Conservation (phyloP, 2,797 vertebrate genomes). For the Myiotriccus ornatus region DNA sequence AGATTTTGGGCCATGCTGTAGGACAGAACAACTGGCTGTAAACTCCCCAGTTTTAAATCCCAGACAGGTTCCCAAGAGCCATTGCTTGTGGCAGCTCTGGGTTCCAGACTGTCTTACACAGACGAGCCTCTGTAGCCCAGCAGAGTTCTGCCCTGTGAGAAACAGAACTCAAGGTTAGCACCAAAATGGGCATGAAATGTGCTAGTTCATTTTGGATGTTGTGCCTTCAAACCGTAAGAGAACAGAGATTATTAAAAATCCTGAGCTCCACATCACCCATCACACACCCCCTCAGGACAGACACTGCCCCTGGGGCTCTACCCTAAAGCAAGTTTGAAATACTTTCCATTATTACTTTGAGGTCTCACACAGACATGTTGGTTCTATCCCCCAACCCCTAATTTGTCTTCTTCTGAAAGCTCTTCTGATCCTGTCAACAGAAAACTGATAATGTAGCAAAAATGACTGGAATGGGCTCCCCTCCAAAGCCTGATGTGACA, state of each 20-base stretch:
- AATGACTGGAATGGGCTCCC: not conserved
- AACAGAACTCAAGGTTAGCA: slow-evolving; percentile 16
- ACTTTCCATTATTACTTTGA: not conserved
- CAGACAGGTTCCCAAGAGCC: not conserved
- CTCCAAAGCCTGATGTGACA: not conserved
- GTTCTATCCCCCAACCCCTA: not conserved
- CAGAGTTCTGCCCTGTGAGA: slow-evolving; percentile 1
- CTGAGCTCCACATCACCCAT: not conserved
- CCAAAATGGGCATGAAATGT: not conserved
- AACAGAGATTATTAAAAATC: not conserved
- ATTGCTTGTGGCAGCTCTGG: not conserved
- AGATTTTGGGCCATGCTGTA: not conserved
- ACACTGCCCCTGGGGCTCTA: not conserved
- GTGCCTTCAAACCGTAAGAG: not conserved
- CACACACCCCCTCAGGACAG: not conserved
- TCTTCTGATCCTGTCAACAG: not conserved
- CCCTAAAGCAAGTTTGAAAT: not conserved
- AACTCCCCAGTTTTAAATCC: not conserved
- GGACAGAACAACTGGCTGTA: not conserved
- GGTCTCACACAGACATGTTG: not conserved
- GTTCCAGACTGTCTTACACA: not conserved
- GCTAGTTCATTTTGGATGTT: not conserved
- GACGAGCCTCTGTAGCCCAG: not conserved
- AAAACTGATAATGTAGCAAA: not conserved
- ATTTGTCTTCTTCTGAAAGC: not conserved